Conservation (phyloP, 2,888 invertebrate species). For the Troides oblongomaculatus region DNA sequence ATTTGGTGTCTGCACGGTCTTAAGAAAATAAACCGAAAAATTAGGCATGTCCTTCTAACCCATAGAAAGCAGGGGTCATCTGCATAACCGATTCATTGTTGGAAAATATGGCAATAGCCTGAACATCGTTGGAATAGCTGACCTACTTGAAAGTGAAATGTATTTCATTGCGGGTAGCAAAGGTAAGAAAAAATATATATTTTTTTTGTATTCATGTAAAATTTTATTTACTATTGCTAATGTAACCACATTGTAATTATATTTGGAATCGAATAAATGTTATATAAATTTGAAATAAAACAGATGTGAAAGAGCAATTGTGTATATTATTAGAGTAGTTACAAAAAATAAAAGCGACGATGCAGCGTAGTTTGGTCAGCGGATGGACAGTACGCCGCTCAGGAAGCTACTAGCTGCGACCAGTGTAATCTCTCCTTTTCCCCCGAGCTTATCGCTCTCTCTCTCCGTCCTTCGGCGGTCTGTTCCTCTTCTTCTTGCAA, state of each 20-base stretch:
- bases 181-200: constrained; percentile 10
- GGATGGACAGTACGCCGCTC: constrained; percentile 35
- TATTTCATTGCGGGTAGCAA: constrained; percentile 34
- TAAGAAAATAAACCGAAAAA: constrained; percentile 44
- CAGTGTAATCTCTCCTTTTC: constrained; percentile 72
- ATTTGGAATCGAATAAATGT: too few relatives aligned
- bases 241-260: too few relatives aligned
- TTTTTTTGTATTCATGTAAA: background rate
- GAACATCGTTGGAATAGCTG: constrained; percentile 38
- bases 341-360: constrained; percentile 34
- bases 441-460: constrained; percentile 74
- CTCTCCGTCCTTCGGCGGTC: constrained; percentile 78
- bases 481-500: constrained; percentile 80
- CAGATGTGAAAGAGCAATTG: constrained; percentile 29
- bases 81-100: constrained; percentile 56
- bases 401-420: constrained; percentile 32
- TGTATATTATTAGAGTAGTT: constrained; percentile 32
- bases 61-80: constrained; percentile 57
- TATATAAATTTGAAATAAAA: constrained; percentile 26
- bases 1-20: constrained; percentile 33
- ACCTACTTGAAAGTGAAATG: constrained; percentile 53
- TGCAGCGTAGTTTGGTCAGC: constrained; percentile 32
- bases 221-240: background rate
- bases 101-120: constrained; percentile 47
- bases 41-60: constrained; percentile 49